Evolutionary conservation across 1,140 invertebrate species (phyloP).

Genomic region (Palaemon carinicauda): DNA sequence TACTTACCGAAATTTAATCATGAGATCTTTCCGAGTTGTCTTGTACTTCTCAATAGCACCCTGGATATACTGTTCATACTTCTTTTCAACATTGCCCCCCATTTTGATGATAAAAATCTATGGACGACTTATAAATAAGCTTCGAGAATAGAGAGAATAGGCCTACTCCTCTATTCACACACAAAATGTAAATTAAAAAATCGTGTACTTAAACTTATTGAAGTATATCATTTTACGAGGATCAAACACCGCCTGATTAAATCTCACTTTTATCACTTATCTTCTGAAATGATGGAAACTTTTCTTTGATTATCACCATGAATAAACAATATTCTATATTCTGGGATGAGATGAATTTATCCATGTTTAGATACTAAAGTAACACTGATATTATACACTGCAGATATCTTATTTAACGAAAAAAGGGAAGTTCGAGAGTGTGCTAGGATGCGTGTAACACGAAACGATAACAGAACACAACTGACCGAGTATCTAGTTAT

Average conservation of each 20-base stretch:
- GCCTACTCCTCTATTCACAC: not conserved
- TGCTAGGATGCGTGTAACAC: not conserved
- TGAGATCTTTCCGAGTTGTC: constrained; percentile 1
- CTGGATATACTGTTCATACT: constrained; percentile 22
- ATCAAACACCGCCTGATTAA: no score
- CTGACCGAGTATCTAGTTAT: not conserved
- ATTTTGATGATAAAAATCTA: not conserved
- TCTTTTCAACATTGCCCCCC: not conserved
- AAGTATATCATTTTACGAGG: no score
- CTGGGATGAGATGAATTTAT: no score
- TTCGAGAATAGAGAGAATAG: no score
- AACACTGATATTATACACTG: no score
- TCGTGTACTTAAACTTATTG: no score
- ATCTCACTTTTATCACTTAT: no score
- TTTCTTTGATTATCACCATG: no score
- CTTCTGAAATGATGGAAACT: no score
- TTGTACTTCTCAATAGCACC: constrained; percentile 22
- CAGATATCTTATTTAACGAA: not conserved
- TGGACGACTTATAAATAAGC: not conserved
- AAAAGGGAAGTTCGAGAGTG: not conserved
- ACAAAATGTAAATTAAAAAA: no score
- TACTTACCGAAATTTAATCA: constrained; percentile 34
- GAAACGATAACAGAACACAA: not conserved
- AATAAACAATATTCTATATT: no score
- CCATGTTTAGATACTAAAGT: no score